These are phyloP conservation scores for Champsocephalus esox DNA, from an alignment of 2,797 vertebrate genomes.

Conservation along the genomic window DNA sequence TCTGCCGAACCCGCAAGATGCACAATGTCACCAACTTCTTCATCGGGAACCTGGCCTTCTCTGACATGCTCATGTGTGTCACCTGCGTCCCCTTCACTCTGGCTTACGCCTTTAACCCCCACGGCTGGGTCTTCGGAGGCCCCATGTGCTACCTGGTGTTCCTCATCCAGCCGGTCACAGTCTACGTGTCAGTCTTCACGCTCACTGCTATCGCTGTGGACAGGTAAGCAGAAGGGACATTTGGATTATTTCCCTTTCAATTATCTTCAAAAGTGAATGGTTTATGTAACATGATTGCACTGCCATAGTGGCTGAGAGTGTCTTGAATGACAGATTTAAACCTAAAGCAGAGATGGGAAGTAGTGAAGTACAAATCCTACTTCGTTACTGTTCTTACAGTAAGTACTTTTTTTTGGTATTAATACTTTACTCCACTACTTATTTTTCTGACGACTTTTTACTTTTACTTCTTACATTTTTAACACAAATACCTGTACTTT, in stretches of 20 bases:
- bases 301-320: background rate
- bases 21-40: slow-evolving; percentile 92
- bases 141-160: slow-evolving; percentile 89
- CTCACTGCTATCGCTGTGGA: slow-evolving; percentile 89
- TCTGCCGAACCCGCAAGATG: slow-evolving; percentile 87
- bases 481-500: too few species aligned
- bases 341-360: background rate
- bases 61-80: slow-evolving; percentile 90
- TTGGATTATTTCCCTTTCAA: background rate
- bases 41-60: slow-evolving; percentile 91
- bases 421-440: too few species aligned
- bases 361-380: too few species aligned
- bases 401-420: too few species aligned
- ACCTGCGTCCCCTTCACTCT: slow-evolving; percentile 90
- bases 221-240: slow-evolving; percentile 78
- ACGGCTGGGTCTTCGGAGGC: slow-evolving; percentile 89
- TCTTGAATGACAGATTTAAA: background rate
- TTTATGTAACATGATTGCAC: background rate
- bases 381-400: too few species aligned
- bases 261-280: background rate
- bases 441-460: too few species aligned
- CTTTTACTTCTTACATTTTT: too few species aligned
- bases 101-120: slow-evolving; percentile 90
- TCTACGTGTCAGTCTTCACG: slow-evolving; percentile 91
- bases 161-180: slow-evolving; percentile 88